Evolutionary conservation across 2,888 invertebrate species (phyloP).

Genomic region (Oscheius myriophilus): DNA sequence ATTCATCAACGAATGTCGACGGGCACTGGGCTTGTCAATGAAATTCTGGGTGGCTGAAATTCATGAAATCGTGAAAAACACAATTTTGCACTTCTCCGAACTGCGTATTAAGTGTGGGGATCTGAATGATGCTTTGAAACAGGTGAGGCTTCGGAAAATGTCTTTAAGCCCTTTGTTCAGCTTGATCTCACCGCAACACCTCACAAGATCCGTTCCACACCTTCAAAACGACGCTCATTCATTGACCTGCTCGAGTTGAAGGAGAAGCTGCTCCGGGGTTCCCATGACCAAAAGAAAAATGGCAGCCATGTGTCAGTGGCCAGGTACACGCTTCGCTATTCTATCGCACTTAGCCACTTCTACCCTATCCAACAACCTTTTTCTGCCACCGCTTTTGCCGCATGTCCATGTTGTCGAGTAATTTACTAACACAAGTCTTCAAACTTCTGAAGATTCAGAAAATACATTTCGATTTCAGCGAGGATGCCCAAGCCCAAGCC

Average conservation of each 20-base stretch:
- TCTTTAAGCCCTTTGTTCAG: constrained; percentile 35
- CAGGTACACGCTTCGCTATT: constrained; percentile 52
- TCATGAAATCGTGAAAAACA: constrained; percentile 71
- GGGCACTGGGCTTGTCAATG: constrained; percentile 70
- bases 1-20: constrained; percentile 70
- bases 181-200: constrained; percentile 70
- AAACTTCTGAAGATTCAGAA: not conserved
- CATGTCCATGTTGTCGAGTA: constrained; percentile 18
- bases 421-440: not conserved
- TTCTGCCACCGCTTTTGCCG: constrained; percentile 25
- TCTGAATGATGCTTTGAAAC: constrained; percentile 70
- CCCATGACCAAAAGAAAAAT: constrained; percentile 59
- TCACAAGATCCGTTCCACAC: constrained; percentile 70
- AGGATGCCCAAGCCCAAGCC: constrained; percentile 70
- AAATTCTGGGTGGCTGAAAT: constrained; percentile 71
- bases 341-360: constrained; percentile 28
- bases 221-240: constrained; percentile 69
- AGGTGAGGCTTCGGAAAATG: constrained; percentile 39
- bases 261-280: constrained; percentile 66
- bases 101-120: constrained; percentile 69
- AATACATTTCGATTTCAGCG: constrained; percentile 54
- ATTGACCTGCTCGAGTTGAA: constrained; percentile 69
- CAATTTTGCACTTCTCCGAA: constrained; percentile 70
- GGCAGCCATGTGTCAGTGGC: constrained; percentile 70
- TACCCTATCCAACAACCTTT: not conserved